A percentile compares a stretch with the other conserved stretches of the same genome.
These are phyloP conservation scores for Meriones psammophilus DNA, from an alignment of 2,797 vertebrate genomes.

Conservation along the genomic window DNA sequence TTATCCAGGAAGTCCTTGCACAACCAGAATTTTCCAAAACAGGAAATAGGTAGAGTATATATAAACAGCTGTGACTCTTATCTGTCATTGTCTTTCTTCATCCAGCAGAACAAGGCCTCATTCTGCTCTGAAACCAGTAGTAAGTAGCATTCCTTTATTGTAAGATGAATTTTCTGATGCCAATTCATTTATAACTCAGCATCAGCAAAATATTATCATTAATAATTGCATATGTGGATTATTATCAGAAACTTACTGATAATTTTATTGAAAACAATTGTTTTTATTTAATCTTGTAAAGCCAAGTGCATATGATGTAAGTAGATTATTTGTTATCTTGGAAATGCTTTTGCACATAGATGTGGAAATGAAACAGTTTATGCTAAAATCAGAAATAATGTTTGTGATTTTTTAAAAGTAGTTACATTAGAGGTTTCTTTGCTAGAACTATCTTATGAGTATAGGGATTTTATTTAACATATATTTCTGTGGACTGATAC, in stretches of 20 bases:
- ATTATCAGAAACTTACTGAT: background rate
- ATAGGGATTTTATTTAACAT: constrained; percentile 6
- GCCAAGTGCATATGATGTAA: background rate
- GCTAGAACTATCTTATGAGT: background rate
- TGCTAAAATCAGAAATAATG: constrained; percentile 28
- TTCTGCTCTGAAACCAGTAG: constrained; percentile 3
- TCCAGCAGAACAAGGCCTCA: background rate
- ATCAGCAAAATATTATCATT: background rate
- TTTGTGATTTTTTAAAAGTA: constrained; percentile 10
- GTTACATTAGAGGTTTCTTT: background rate
- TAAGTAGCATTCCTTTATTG: constrained; percentile 59
- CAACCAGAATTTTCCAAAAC: constrained; percentile 70
- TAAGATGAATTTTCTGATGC: background rate
- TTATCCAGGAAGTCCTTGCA: constrained; percentile 74
- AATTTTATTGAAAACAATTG: background rate
- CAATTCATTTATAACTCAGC: background rate
- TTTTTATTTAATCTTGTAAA: constrained; percentile 10
- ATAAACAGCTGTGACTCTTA: constrained; percentile 61
- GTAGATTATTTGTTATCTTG: background rate
- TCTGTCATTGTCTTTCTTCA: background rate
- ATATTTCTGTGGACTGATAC: background rate
- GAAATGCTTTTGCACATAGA: constrained; percentile 1
- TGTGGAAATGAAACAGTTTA: background rate
- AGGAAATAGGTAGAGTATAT: constrained; percentile 85
- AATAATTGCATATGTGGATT: background rate